These are phyloP conservation scores for Cetonia aurata DNA, from an alignment of 2,888 invertebrate genomes.

Conservation along the genomic window DNA sequence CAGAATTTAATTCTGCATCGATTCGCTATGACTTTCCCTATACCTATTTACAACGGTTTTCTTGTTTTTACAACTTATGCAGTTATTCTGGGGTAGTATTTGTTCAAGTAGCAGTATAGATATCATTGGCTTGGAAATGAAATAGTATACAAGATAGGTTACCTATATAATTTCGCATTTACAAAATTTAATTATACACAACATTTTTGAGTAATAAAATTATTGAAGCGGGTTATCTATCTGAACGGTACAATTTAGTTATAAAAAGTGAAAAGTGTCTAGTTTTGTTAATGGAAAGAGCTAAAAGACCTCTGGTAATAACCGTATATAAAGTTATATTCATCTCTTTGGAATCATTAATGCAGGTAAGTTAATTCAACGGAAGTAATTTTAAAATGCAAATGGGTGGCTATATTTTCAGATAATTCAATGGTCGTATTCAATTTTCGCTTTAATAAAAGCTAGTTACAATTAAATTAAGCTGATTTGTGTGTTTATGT, in stretches of 20 bases:
- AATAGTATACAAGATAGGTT: constrained; percentile 31
- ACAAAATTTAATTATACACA: background rate
- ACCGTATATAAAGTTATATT: constrained; percentile 10
- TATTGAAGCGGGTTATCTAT: constrained; percentile 25
- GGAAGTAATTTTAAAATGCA: too few species aligned
- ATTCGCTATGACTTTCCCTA: too few species aligned
- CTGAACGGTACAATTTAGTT: constrained; percentile 33
- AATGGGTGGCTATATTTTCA: background rate
- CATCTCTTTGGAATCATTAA: constrained; percentile 7
- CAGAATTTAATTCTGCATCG: too few species aligned
- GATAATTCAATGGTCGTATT: constrained; percentile 31
- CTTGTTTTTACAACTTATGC: too few species aligned
- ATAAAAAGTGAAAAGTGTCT: constrained; percentile 14
- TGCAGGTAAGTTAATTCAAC: constrained; percentile 5
- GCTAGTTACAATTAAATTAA: constrained; percentile 11
- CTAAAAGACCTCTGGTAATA: constrained; percentile 3
- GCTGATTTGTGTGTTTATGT: too few species aligned
- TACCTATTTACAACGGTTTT: too few species aligned
- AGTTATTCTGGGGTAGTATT: constrained; percentile 20
- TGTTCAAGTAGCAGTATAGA: constrained; percentile 29
- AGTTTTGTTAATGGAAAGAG: constrained; percentile 8
- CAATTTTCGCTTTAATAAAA: constrained; percentile 25
- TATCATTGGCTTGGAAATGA: constrained; percentile 41
- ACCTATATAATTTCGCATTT: background rate
- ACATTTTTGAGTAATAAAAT: constrained; percentile 29